Conservation (phyloP, 2,888 invertebrate species). For the Metellina segmentata region DNA sequence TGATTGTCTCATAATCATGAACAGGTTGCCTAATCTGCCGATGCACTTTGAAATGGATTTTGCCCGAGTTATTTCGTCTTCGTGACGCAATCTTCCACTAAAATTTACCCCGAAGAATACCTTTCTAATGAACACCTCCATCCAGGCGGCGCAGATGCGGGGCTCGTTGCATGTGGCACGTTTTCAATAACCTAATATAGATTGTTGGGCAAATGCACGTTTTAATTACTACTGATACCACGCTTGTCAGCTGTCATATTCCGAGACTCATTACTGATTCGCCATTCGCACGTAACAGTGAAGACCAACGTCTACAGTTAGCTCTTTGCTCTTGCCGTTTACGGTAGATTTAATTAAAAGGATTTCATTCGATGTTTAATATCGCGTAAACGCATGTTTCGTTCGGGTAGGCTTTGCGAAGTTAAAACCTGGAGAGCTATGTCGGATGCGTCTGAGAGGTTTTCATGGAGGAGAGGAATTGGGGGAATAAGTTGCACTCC, state of each 20-base stretch:
- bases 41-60: conserved; percentile 9
- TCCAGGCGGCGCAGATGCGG: neutral
- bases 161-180: neutral
- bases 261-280: conserved; percentile 18
- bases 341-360: conserved; percentile 20
- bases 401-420: no score
- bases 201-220: conserved; percentile 9
- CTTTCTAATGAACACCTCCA: conserved; percentile 5
- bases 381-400: neutral
- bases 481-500: no score
- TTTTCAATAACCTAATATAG: conserved; percentile 25
- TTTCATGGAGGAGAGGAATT: no score
- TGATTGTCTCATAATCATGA: conserved; percentile 1
- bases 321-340: neutral
- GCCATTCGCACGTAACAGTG: neutral
- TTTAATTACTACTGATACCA: conserved; percentile 35
- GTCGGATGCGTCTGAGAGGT: no score
- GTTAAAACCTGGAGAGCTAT: no score
- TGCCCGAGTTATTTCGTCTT: neutral
- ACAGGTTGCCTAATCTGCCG: neutral
- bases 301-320: neutral
- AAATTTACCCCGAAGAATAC: neutral
- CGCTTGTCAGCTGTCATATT: conserved; percentile 18
- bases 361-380: neutral
- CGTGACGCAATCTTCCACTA: neutral